Conservation (phyloP, 2,797 vertebrate species). For the Clarias fuscus region DNA sequence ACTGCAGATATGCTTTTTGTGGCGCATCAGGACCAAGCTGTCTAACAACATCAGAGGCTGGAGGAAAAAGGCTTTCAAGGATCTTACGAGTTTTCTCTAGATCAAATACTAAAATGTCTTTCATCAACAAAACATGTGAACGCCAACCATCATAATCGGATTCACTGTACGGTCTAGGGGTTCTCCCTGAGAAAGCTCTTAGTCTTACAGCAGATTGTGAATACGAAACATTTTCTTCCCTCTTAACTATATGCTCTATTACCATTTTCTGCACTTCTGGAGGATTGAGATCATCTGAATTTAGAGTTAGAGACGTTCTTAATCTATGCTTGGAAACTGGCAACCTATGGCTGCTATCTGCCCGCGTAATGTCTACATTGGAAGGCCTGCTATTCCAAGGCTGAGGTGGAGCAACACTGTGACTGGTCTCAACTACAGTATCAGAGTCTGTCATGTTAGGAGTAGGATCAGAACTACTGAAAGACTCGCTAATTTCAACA, state of each 20-base stretch:
- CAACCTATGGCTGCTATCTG: too few species aligned
- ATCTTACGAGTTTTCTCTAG: conserved; percentile 30
- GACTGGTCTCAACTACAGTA: too few species aligned
- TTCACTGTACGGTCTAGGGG: conserved; percentile 20
- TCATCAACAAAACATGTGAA: conserved; percentile 21
- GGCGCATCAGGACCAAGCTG: background rate
- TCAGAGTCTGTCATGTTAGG: too few species aligned
- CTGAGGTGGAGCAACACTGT: too few species aligned
- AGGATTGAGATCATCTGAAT: background rate
- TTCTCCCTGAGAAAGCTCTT: conserved; percentile 20
- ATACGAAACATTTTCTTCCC: conserved; percentile 5
- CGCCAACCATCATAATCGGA: conserved; percentile 41
- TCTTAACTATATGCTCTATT: conserved; percentile 38
- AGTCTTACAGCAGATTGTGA: background rate
- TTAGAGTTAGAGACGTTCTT: background rate
- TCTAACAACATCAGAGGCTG: conserved; percentile 39
- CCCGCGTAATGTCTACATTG: too few species aligned
- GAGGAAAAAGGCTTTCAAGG: conserved; percentile 36
- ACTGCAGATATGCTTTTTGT: conserved; percentile 18
- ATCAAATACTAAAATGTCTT: conserved; percentile 28
- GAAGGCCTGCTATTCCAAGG: too few species aligned
- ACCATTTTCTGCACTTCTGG: conserved; percentile 25
- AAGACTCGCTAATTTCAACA: too few species aligned
- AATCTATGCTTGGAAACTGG: too few species aligned
- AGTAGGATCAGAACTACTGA: too few species aligned